A percentile compares a stretch with the other conserved stretches of the same genome.
phyloP scores from a whole-genome alignment of 2,113 vertebrate genomes.

The Nematolebias whitei region DNA sequence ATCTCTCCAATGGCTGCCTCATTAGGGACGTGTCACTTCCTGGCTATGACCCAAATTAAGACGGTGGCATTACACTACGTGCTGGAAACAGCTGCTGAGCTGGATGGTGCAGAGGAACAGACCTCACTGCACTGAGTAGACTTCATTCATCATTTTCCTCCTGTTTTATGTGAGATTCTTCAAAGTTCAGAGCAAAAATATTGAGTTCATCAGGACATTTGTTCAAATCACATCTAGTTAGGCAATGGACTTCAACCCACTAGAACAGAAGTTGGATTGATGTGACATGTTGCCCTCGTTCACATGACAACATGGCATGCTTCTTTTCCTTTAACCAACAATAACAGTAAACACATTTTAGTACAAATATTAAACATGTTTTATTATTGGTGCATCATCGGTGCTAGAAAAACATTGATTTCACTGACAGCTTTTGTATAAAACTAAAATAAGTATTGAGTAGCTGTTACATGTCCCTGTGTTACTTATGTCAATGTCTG shows the following conservation, averaged over 20 bases:
- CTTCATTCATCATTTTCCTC: slow-evolving; percentile 11
- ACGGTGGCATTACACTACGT: slow-evolving; percentile 24
- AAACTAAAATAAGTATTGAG: slow-evolving; percentile 1
- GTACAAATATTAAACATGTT: neutral
- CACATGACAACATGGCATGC: neutral
- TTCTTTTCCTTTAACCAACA: neutral
- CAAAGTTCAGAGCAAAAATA: neutral
- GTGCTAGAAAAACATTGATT: neutral
- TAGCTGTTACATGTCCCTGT: no score
- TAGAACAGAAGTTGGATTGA: no score
- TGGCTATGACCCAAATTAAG: slow-evolving; percentile 46
- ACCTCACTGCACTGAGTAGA: neutral
- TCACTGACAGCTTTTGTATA: neutral
- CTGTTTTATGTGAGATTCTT: neutral
- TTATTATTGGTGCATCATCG: neutral
- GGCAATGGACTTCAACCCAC: no score
- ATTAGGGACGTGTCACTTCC: slow-evolving; percentile 26
- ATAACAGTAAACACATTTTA: neutral
- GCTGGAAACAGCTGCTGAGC: slow-evolving; percentile 14
- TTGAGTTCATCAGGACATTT: neutral
- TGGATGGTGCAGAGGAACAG: slow-evolving; percentile 17
- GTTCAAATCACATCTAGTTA: slow-evolving; percentile 1
- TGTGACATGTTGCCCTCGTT: no score
- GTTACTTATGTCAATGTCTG: no score
- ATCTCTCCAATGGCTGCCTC: slow-evolving; percentile 35